Percentiles rank a stretch among this genome's conserved stretches.
These are phyloP conservation scores for Plecotus auritus DNA, from an alignment of 2,113 vertebrate genomes.

Conservation along the genomic window DNA sequence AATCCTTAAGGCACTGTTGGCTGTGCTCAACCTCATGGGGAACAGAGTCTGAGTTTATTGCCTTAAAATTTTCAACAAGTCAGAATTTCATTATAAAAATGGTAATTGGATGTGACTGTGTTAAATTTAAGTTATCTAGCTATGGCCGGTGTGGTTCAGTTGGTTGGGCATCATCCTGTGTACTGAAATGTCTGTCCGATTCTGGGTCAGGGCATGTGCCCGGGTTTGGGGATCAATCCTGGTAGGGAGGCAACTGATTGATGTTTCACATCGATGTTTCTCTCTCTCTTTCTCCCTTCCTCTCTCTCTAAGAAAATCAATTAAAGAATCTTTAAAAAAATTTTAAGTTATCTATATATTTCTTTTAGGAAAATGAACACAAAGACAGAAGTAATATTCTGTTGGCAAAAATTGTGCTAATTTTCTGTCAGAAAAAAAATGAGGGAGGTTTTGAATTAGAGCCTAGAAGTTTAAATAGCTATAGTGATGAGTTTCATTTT, in stretches of 20 bases:
- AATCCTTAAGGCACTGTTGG: neutral
- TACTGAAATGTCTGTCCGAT: too few relatives aligned
- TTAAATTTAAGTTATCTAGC: neutral
- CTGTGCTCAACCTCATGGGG: neutral
- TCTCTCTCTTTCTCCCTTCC: too few relatives aligned
- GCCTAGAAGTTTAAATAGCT: neutral
- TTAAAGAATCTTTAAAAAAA: too few relatives aligned
- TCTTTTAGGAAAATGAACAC: neutral
- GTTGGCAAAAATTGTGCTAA: neutral
- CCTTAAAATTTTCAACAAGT: neutral
- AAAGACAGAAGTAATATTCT: neutral
- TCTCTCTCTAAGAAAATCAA: too few relatives aligned
- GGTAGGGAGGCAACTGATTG: too few relatives aligned
- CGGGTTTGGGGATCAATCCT: too few relatives aligned
- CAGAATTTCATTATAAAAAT: constrained; percentile 10
- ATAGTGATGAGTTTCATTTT: constrained; percentile 36
- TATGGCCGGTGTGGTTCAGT: too few relatives aligned
- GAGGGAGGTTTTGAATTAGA: neutral
- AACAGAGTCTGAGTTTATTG: neutral
- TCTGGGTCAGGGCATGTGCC: too few relatives aligned
- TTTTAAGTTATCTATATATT: neutral
- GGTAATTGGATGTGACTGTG: neutral
- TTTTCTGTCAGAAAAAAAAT: neutral
- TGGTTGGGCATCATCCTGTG: too few relatives aligned
- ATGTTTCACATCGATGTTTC: too few relatives aligned